Evolutionary conservation across 2,797 vertebrate species (phyloP).

Genomic region (Notolabrus celidotus): DNA sequence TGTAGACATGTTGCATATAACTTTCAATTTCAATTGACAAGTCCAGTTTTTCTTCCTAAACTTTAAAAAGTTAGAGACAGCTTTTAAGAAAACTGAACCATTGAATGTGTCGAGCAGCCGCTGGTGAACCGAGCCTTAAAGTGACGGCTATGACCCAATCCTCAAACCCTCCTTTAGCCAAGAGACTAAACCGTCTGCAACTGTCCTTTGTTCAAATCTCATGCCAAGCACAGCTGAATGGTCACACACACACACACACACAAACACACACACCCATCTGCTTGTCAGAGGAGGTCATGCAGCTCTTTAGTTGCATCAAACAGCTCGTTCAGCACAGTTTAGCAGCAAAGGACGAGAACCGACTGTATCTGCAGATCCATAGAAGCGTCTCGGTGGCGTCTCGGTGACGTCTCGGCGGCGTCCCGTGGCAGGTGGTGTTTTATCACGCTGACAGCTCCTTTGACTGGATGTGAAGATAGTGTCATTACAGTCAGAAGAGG

Average conservation of each 20-base stretch:
- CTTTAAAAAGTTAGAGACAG: too few species aligned
- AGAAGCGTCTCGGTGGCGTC: slow-evolving; percentile 61
- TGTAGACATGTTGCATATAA: too few species aligned
- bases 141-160: slow-evolving; percentile 23
- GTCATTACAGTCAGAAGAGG: slow-evolving; percentile 64
- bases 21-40: too few species aligned
- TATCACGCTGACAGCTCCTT: slow-evolving; percentile 68
- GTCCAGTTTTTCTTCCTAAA: too few species aligned
- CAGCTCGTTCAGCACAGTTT: slow-evolving; percentile 64
- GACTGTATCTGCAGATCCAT: slow-evolving; percentile 59
- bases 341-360: slow-evolving; percentile 65
- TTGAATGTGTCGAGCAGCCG: neutral
- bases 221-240: slow-evolving; percentile 47
- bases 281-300: slow-evolving; percentile 46
- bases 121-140: slow-evolving; percentile 13
- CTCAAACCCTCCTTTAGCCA: slow-evolving; percentile 28
- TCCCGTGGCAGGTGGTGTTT: slow-evolving; percentile 55
- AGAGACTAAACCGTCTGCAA: slow-evolving; percentile 28
- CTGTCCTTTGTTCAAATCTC: slow-evolving; percentile 42
- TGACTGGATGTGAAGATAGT: slow-evolving; percentile 52
- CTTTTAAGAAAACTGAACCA: neutral
- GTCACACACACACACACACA: slow-evolving; percentile 41
- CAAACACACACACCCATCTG: slow-evolving; percentile 24
- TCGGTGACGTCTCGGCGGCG: slow-evolving; percentile 59
- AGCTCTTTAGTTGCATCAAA: slow-evolving; percentile 51